Conservation (phyloP, 2,888 invertebrate genomes). For the Dryocosmus kuriphilus region DNA sequence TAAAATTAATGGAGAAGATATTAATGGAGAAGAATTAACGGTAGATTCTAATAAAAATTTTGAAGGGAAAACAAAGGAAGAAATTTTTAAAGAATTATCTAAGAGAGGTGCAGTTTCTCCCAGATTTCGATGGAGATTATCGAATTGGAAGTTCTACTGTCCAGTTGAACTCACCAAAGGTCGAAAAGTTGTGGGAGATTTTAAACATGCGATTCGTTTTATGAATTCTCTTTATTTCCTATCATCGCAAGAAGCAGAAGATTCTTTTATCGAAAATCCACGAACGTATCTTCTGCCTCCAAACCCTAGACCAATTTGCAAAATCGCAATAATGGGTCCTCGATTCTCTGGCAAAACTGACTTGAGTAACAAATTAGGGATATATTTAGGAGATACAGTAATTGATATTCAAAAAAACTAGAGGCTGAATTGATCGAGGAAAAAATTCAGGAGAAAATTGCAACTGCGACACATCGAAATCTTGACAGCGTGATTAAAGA, state of each 20-base stretch:
- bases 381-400: constrained; percentile 79
- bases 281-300: constrained; percentile 81
- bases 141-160: constrained; percentile 82
- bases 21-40: constrained; percentile 59
- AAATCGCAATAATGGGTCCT: constrained; percentile 82
- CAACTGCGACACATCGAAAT: constrained; percentile 64
- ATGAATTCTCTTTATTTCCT: constrained; percentile 82
- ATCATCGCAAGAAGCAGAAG: constrained; percentile 79
- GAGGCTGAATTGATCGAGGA: constrained; percentile 53
- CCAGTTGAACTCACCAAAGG: constrained; percentile 83
- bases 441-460: constrained; percentile 56
- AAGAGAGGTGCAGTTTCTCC: constrained; percentile 65
- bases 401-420: constrained; percentile 72
- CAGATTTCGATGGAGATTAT: constrained; percentile 78
- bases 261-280: constrained; percentile 82
- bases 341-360: constrained; percentile 81
- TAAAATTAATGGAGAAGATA: constrained; percentile 47
- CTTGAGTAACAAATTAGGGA: constrained; percentile 80
- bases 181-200: constrained; percentile 78
- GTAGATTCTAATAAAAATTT: constrained; percentile 58
- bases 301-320: constrained; percentile 81
- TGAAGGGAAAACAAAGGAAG: constrained; percentile 57
- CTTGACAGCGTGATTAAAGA: constrained; percentile 62
- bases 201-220: constrained; percentile 81
- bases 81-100: constrained; percentile 65